Conservation (phyloP, 92 coral and sea anemone species). For the Heliopora coerulea region DNA sequence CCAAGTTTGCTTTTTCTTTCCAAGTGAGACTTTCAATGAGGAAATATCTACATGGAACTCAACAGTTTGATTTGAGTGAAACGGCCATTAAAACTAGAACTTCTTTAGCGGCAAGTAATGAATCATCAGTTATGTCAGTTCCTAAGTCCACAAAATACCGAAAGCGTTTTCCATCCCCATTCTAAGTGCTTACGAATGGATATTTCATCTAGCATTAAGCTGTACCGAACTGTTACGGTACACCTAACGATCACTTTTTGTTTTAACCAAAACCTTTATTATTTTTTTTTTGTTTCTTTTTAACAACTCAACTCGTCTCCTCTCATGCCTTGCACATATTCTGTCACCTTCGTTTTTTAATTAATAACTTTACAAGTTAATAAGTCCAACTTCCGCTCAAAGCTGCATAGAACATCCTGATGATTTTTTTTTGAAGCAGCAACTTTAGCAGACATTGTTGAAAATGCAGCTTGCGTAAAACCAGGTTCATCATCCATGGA, state of each 20-base stretch:
- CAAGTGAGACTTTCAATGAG: conserved; percentile 27
- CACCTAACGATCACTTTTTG: no score
- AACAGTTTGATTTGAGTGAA: conserved; percentile 4
- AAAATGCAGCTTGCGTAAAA: no score
- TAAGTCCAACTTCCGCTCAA: no score
- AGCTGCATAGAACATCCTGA: conserved; percentile 22
- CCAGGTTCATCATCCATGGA: no score
- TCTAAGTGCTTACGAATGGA: conserved; percentile 37
- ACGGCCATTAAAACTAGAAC: conserved; percentile 34
- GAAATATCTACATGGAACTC: conserved; percentile 36
- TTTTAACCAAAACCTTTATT: no score
- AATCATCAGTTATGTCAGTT: conserved; percentile 22
- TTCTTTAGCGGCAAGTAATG: conserved; percentile 32
- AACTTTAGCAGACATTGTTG: conserved; percentile 27
- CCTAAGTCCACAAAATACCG: conserved; percentile 33
- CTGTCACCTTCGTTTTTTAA: no score
- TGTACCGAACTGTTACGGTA: no score
- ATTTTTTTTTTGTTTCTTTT: no score
- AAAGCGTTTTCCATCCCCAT: conserved; percentile 36
- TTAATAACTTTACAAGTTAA: no score
- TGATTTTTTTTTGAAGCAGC: conserved; percentile 6
- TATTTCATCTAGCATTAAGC: conserved; percentile 39
- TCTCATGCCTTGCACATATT: no score
- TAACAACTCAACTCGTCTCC: no score
- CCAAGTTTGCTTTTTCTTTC: conserved; percentile 28